Evolutionary conservation across 2,888 invertebrate species (phyloP), one percentile per base, ranked within the genome.

Genomic region (Agrochola macilenta): DNA sequence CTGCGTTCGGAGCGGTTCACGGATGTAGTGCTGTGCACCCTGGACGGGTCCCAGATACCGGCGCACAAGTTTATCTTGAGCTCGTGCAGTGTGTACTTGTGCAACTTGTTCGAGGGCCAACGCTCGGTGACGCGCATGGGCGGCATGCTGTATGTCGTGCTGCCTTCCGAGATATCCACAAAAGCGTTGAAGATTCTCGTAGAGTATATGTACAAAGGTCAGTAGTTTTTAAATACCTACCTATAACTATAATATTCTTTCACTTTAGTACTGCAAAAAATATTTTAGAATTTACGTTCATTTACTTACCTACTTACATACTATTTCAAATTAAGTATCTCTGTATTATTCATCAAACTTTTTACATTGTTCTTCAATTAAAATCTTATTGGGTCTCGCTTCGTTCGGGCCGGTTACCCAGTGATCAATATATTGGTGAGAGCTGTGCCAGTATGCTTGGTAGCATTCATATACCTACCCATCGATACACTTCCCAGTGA

Each of bases 1-100:
- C 97, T 98, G 30, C 98, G 98, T 80, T 98, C 98, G 90, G 98
- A 98, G 92, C 97, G 98, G 87, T 98, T 98, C 93, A 98, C 98
- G 65, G 98, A 98, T 93, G 98, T 98, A 76, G 97, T 98, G 81
- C 95, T 98, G 78, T 98, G 98, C 85, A 98, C 98, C 12, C 97
- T 97, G 92, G 98, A 98, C 88, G 98, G 98, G 23, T 97, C 98
- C 73, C 98, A 98, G 93, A 98, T 98, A 85, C 98, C 98, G 84
- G 98, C 98, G 26, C 98, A 98, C 97, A 98, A 98, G 92, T 98
- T 98, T 91, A 98, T 98, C 79, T 95, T 98, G 83, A 98, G 98
- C 85, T 98, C 98, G 43, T 98, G 98, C 95, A 98, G 98, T 88
- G 95, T 97, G 26, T 97, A 97, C 82, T 85, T 97, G 82, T 92